Conservation (phyloP, 1,140 invertebrate species). For the Hyposmocoma kahamanoa region DNA sequence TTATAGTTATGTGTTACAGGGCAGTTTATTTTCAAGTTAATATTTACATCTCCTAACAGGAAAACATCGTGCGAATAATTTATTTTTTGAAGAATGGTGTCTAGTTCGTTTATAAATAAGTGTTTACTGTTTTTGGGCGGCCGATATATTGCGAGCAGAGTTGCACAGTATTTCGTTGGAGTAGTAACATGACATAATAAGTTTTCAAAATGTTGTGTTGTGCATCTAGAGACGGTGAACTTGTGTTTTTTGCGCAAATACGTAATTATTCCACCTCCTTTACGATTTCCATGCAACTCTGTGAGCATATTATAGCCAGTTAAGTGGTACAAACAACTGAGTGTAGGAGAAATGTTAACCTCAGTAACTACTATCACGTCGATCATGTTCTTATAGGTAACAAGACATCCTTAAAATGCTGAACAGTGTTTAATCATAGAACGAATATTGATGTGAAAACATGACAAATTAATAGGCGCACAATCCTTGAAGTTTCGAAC, state of each 20-base stretch:
- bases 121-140: neutral
- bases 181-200: neutral
- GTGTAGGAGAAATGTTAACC: neutral
- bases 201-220: neutral
- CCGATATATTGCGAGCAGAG: neutral
- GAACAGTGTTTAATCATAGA: neutral
- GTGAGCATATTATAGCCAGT: neutral
- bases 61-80: neutral
- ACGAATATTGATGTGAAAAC: neutral
- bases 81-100: neutral
- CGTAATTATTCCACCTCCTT: neutral
- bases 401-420: neutral
- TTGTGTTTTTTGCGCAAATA: neutral
- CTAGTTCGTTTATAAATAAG: slow-evolving; percentile 5
- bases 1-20: slow-evolving; percentile 9
- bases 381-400: neutral
- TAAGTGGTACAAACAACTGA: neutral
- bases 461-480: neutral
- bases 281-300: neutral
- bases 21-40: neutral
- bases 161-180: neutral
- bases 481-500: neutral
- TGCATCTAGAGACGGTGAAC: neutral
- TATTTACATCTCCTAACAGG: slow-evolving; percentile 1
- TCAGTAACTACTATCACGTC: slow-evolving; percentile 1